A percentile compares a stretch with the other conserved stretches of the same genome.
Evolutionary conservation across 2,888 invertebrate genomes (phyloP).

Genomic region (Eubasilissa splendida): DNA sequence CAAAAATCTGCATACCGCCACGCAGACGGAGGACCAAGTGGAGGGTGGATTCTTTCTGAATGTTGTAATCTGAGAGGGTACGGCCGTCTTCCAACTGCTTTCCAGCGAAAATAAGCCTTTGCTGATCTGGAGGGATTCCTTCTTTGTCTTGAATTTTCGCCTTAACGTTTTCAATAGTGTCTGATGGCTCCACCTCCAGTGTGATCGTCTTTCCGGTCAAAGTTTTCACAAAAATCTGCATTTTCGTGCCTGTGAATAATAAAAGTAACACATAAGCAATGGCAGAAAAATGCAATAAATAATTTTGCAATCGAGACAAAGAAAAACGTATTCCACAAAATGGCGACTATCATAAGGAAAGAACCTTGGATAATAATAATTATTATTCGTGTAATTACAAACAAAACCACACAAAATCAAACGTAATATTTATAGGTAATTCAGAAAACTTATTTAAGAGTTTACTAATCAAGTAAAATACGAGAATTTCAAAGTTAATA

Average conservation of each 20-base stretch:
- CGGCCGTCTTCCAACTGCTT: conserved; percentile 97
- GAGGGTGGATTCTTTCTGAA: conserved; percentile 94
- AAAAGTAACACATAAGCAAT: no score
- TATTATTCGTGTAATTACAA: no score
- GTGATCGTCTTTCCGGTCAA: conserved; percentile 71
- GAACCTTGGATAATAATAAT: no score
- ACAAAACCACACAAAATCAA: no score
- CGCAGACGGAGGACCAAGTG: conserved; percentile 91
- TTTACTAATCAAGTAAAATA: no score
- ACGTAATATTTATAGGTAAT: no score
- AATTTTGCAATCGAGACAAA: no score
- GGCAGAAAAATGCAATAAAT: no score
- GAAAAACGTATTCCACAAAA: no score
- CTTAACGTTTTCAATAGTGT: conserved; percentile 77
- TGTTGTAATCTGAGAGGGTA: conserved; percentile 94
- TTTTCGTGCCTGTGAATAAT: conserved; percentile 59
- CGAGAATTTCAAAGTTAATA: no score
- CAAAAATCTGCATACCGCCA: conserved; percentile 87
- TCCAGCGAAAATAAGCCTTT: conserved; percentile 93
- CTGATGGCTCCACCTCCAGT: conserved; percentile 67
- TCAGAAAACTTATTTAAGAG: no score
- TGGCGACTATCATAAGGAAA: no score
- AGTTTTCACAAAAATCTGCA: conserved; percentile 73
- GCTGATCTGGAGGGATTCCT: conserved; percentile 84
- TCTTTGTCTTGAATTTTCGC: conserved; percentile 72